Evolutionary conservation across 30 jellyfish, hydroid and myxozoan genomes (phyloP).

Genomic region (Aurelia sp.): DNA sequence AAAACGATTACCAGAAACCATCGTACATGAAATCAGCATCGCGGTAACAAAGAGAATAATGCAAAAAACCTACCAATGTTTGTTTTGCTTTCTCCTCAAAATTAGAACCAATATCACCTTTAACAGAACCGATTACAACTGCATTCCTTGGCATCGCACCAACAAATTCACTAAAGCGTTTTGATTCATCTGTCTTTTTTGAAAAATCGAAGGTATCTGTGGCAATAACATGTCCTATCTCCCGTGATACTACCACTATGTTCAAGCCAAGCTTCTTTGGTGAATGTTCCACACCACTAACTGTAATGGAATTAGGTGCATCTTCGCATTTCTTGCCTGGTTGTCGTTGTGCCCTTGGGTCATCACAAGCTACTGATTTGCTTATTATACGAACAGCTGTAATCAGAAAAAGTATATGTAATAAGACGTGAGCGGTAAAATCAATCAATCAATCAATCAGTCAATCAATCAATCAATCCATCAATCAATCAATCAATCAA

Average conservation of each 20-base stretch:
- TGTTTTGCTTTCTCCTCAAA: constrained; percentile 3
- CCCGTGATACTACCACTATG: constrained; percentile 16
- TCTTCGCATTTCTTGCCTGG: background rate
- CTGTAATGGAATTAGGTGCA: constrained; percentile 10
- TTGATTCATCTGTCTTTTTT: background rate
- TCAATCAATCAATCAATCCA: too few relatives aligned
- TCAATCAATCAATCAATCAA: too few relatives aligned
- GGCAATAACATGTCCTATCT: constrained; percentile 25
- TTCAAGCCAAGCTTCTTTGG: constrained; percentile 16
- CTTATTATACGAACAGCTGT: background rate
- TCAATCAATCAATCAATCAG: too few relatives aligned
- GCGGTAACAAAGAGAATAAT: background rate
- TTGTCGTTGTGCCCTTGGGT: constrained; percentile 11
- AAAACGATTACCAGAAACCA: too few relatives aligned
- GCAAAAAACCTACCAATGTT: background rate
- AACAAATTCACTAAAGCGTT: background rate
- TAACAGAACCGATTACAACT: constrained; percentile 19
- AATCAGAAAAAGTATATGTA: background rate
- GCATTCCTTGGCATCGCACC: constrained; percentile 1
- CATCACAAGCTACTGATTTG: constrained; percentile 21
- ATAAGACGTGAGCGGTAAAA: too few relatives aligned
- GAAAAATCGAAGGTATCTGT: constrained; percentile 1
- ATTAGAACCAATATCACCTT: constrained; percentile 16
- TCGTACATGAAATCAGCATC: background rate
- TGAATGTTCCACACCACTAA: constrained; percentile 21